phyloP scores from a whole-genome alignment of 2,797 vertebrate genomes.

The Myripristis murdjan region DNA sequence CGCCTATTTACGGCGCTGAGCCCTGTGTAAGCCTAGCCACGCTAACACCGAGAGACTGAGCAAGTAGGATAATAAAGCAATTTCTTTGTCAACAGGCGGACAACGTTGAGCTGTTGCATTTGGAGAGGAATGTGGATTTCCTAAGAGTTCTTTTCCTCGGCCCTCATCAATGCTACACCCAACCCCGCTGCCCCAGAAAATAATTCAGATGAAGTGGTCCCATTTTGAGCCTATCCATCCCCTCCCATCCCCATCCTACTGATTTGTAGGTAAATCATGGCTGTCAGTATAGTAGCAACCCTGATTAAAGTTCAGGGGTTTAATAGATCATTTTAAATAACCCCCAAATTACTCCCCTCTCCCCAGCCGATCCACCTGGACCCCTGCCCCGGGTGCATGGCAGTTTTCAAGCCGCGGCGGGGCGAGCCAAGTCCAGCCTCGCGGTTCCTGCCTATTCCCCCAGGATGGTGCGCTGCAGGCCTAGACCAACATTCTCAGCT shows the following conservation, averaged over 20 bases:
- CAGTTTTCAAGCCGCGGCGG: slow-evolving; percentile 92
- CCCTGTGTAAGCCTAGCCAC: slow-evolving; percentile 29
- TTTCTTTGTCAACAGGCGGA: slow-evolving; percentile 64
- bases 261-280: slow-evolving; percentile 90
- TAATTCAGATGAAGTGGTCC: slow-evolving; percentile 83
- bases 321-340: slow-evolving; percentile 98
- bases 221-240: slow-evolving; percentile 79
- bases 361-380: slow-evolving; percentile 95
- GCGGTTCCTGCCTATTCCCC: slow-evolving; percentile 99
- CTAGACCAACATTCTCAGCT: slow-evolving; percentile 99
- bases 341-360: slow-evolving; percentile 90
- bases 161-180: slow-evolving; percentile 63
- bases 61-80: slow-evolving; percentile 62
- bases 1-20: slow-evolving; percentile 36
- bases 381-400: slow-evolving; percentile 93
- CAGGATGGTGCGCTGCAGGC: slow-evolving; percentile 91
- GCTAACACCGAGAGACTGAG: slow-evolving; percentile 54
- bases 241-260: slow-evolving; percentile 86
- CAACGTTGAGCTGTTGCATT: slow-evolving; percentile 56
- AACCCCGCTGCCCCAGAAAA: slow-evolving; percentile 55
- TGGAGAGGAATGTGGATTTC: slow-evolving; percentile 63
- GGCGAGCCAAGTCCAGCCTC: slow-evolving; percentile 93
- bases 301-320: slow-evolving; percentile 99
- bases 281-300: slow-evolving; percentile 95
- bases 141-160: slow-evolving; percentile 41